Evolutionary conservation across 2,113 vertebrate genomes (phyloP), one percentile per base, ranked within the genome.

Genomic region (Rhagologus leucostigma): DNA sequence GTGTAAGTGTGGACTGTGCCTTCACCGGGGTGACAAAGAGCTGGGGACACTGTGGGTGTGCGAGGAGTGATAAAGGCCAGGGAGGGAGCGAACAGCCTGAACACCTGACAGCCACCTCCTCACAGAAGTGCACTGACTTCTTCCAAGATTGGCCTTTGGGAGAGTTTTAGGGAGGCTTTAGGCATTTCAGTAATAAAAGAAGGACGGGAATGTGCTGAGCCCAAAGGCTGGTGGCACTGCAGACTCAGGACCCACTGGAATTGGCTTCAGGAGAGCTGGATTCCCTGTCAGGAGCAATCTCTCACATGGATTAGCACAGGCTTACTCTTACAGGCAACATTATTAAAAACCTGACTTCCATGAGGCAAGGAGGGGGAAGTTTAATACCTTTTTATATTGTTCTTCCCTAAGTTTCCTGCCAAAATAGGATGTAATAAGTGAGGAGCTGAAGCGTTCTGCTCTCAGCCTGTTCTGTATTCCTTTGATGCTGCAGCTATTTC

Each of bases 1-100:
- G 2, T 98, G 98, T 98, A 70, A 98, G 98, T 98, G 92, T 19
- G 10, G 39, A 3, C 10, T 22, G 35, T 41, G 22, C 20, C 90
- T 13, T 20, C 24, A 47, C 7, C 17, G 37, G 56, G 2, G 29
- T 49, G 74, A 39, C 46, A 77, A 18, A 30, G 47, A 55, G 82
- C 26, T 53, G 76, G 86, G 89, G 19, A 87, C 68, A 39, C 16
- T 0, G 42, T 11, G 29, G 62, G 14, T 24, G n/a, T 8, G 57
- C 35, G 23, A 41, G 26, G 13, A 20, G 29, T 3, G 46, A 26
- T 39, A 2, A 30, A 35, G n/a, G 39, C 50, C 17, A 27, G 3
- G 20, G 42, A 87, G 80, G 50, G 44, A 62, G 29, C 13, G n/a
- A 84, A 13, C 35, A 30, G 1, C 13, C 32, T 33, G 23, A 39